Percentiles rank a stretch among this genome's conserved stretches.
These are phyloP conservation scores for Galeopterus variegatus DNA, from an alignment of 2,113 vertebrate genomes.

Conservation along the genomic window DNA sequence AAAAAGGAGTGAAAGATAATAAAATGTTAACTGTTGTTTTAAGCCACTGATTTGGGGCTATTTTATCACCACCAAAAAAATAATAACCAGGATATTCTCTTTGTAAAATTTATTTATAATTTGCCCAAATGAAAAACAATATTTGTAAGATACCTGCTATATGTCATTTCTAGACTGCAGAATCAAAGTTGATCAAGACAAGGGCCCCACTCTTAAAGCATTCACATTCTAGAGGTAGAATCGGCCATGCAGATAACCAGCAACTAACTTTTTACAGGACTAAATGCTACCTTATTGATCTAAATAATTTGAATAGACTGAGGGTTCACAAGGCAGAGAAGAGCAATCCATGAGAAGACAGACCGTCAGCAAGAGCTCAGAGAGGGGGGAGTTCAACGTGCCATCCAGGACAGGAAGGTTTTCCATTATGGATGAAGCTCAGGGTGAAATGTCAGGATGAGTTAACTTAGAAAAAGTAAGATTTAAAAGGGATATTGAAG, in stretches of 20 bases:
- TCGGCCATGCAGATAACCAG: neutral
- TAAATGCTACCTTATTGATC: neutral
- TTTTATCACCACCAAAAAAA: neutral
- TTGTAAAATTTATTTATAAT: neutral
- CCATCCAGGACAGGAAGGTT: neutral
- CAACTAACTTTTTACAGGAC: neutral
- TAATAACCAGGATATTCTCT: neutral
- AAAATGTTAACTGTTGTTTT: neutral
- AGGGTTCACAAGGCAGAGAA: no score
- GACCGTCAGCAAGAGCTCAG: fast-evolving
- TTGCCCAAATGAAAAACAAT: neutral
- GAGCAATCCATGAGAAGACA: fast-evolving
- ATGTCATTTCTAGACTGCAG: neutral
- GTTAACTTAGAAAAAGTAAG: neutral
- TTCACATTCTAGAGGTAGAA: no score
- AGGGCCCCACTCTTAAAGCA: neutral
- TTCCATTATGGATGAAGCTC: neutral
- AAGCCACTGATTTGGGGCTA: neutral
- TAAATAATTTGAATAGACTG: neutral
- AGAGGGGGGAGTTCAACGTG: fast-evolving
- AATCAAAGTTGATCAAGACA: neutral
- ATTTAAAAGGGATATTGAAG: neutral
- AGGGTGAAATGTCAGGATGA: neutral
- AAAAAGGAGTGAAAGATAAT: neutral
- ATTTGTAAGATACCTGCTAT: neutral